phyloP scores from a whole-genome alignment of 1,140 invertebrate genomes.

The Cyclina sinensis region DNA sequence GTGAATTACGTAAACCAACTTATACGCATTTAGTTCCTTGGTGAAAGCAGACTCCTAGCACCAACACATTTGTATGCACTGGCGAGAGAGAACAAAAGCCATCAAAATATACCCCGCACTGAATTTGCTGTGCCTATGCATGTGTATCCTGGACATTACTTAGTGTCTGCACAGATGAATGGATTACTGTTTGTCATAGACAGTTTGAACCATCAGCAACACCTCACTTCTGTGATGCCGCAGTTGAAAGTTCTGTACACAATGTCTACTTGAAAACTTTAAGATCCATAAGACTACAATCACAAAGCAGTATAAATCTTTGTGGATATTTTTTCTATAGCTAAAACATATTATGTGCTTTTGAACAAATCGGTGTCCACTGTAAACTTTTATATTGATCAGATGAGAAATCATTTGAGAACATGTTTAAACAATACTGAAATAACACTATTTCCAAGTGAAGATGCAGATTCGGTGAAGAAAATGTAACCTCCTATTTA shows the following conservation, averaged over 20 bases:
- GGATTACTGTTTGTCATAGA: slow-evolving; percentile 17
- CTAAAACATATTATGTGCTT: not conserved
- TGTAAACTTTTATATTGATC: too few species aligned
- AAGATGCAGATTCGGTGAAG: too few species aligned
- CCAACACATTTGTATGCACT: slow-evolving; percentile 20
- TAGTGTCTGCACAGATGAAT: slow-evolving; percentile 21
- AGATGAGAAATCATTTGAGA: too few species aligned
- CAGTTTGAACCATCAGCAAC: slow-evolving; percentile 20
- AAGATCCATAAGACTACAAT: slow-evolving; percentile 11
- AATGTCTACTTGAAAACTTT: slow-evolving; percentile 18
- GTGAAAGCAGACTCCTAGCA: slow-evolving; percentile 1
- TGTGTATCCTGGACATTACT: slow-evolving; percentile 32
- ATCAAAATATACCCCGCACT: slow-evolving; percentile 1
- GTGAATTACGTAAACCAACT: slow-evolving; percentile 1
- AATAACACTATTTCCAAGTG: too few species aligned
- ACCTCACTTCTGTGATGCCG: slow-evolving; percentile 15
- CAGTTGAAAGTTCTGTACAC: slow-evolving; percentile 22
- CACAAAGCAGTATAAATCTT: slow-evolving; percentile 17
- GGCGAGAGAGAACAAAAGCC: slow-evolving; percentile 17
- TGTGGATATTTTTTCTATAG: slow-evolving; percentile 1
- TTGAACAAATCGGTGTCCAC: too few species aligned
- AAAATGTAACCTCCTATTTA: too few species aligned
- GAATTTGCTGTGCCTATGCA: slow-evolving; percentile 15
- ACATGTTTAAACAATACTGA: too few species aligned
- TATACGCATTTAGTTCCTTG: slow-evolving; percentile 20